These are phyloP conservation scores for Noctuana brunneofusca DNA, from an alignment of 2,888 invertebrate genomes.

Conservation along the genomic window DNA sequence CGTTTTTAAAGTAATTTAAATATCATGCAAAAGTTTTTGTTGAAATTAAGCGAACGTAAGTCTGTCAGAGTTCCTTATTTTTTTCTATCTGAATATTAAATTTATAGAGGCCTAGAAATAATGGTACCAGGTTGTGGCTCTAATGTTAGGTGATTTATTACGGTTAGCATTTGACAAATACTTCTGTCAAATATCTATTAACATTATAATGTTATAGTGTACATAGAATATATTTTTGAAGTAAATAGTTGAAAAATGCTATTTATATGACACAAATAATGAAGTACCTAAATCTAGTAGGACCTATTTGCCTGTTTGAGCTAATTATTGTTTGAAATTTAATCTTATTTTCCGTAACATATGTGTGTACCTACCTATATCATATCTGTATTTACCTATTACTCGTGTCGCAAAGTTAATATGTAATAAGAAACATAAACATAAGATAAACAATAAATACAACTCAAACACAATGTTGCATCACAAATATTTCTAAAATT, in stretches of 20 bases:
- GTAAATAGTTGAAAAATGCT: slow-evolving; percentile 1
- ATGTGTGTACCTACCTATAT: neutral
- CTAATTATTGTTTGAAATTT: too few species aligned
- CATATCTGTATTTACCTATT: neutral
- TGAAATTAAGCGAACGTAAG: neutral
- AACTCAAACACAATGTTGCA: too few species aligned
- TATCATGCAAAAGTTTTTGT: neutral
- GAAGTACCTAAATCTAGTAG: neutral
- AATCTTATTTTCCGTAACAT: too few species aligned
- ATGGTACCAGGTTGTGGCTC: slow-evolving; percentile 28
- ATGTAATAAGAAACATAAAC: neutral
- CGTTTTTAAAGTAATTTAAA: too few species aligned
- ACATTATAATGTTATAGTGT: slow-evolving; percentile 14
- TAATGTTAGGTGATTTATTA: slow-evolving; percentile 8
- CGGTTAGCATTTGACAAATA: slow-evolving; percentile 6
- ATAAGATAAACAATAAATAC: neutral
- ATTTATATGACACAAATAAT: slow-evolving; percentile 5
- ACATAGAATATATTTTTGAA: slow-evolving; percentile 21
- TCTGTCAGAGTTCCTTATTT: slow-evolving; percentile 4
- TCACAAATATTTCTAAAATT: neutral
- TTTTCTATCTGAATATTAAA: slow-evolving; percentile 11
- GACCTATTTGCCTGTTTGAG: neutral
- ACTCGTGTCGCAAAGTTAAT: neutral
- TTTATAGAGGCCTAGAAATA: slow-evolving; percentile 23
- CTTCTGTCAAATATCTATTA: slow-evolving; percentile 13